Evolutionary conservation across 2,888 invertebrate species (phyloP), one percentile per base, ranked within the genome.

Genomic region (Caenorhabditis doughertyi): DNA sequence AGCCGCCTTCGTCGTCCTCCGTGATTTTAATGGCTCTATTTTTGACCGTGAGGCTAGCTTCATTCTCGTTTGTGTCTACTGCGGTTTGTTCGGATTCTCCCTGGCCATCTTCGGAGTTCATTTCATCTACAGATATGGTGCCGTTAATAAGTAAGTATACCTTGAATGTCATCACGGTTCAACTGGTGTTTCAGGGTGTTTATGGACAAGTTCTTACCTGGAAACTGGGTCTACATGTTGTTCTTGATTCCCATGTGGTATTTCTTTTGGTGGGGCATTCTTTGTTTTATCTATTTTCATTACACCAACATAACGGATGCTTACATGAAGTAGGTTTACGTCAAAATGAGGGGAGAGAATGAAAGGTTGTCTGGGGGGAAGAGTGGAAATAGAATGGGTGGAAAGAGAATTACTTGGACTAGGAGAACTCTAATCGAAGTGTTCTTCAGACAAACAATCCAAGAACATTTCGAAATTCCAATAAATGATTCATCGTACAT

Each of bases 171-270:
- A n/a, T n/a, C n/a, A n/a, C 13, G 7, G 9, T 13, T 13, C 44
- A 18, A 39, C 9, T 13, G 16, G 11, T 16, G 3, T 29, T 76
- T 67, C 39, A 77, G 77, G 27, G 16, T 18, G 3, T 77, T 68
- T 21, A 25, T 35, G 23, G 53, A 68, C 11, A 49, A 49, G 35
- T 77, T 39, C 23, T 16, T 74, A 16, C 56, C 62, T 3, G 74
- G 74, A 18, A 60, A 65, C 8, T 16, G 65, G 16, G 74, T 81
- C 8, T 73, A 68, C 32, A 16, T 47, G 27, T 44, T 81, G 27
- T 74, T 74, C 42, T 32, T 70, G 0, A 71, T 81, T 4, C 80
- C 80, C n/a, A 3, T 81, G 35, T 74, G 68, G 73, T 81, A 81
- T 29, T 62, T 62, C 7, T 39, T 29, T n/a, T 70, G 70, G 70